Percentiles rank a stretch among this genome's conserved stretches.
Evolutionary conservation across 2,113 vertebrate species (phyloP).

Genomic region (Echinops telfairi): DNA sequence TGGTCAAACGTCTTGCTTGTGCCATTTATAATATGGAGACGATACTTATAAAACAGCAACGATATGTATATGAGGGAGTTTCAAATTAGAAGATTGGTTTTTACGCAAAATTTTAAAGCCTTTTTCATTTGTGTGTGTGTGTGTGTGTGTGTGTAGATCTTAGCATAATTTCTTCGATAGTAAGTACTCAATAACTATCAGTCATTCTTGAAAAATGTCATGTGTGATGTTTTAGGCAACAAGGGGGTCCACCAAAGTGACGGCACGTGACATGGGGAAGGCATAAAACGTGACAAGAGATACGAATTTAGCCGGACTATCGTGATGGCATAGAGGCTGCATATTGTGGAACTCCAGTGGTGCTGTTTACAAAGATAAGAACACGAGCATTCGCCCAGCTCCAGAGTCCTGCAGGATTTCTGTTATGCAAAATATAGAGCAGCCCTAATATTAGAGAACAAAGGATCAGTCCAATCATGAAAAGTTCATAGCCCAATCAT

Average conservation of each 20-base stretch:
- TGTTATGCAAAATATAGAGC: not conserved
- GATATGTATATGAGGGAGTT: no score
- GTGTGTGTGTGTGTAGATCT: not conserved
- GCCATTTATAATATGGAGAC: not conserved
- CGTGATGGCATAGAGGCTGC: not conserved
- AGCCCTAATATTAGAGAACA: not conserved
- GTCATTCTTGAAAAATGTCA: no score
- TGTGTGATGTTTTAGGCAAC: not conserved
- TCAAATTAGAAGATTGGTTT: no score
- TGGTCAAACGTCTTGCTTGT: not conserved
- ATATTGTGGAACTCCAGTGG: rapidly evolving
- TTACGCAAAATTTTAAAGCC: no score
- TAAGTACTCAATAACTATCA: no score
- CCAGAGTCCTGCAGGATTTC: not conserved
- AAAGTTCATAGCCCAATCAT: not conserved
- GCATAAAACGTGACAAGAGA: not conserved
- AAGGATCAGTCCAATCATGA: not conserved
- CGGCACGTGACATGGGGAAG: rapidly evolving
- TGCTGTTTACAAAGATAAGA: not conserved
- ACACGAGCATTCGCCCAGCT: rapidly evolving
- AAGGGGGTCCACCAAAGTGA: not conserved
- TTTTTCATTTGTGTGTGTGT: no score
- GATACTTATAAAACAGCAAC: not conserved
- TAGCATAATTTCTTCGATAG: not conserved
- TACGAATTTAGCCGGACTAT: not conserved